phyloP scores from a whole-genome alignment of 2,113 vertebrate genomes.

The Tenrec ecaudatus region DNA sequence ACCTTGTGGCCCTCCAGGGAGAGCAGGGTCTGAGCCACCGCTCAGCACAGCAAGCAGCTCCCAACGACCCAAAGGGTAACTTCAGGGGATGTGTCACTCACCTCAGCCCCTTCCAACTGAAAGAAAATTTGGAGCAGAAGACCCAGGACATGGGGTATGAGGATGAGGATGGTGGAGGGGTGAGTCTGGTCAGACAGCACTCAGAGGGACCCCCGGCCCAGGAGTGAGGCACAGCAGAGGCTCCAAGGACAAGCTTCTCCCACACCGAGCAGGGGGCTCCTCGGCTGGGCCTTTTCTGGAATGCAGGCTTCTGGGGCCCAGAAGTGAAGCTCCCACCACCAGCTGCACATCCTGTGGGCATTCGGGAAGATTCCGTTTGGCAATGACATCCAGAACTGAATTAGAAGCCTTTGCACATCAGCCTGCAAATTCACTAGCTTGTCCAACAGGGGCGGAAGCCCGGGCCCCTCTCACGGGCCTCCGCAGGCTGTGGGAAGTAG shows the following conservation, averaged over 20 bases:
- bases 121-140: too few species aligned
- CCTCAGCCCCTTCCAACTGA: background rate
- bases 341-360: background rate
- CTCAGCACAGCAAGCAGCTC: background rate
- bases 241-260: background rate
- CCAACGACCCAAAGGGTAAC: background rate
- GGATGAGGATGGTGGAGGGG: too few species aligned
- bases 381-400: background rate
- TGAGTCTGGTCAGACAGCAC: too few species aligned
- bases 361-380: background rate
- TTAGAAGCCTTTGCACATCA: background rate
- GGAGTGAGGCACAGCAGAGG: background rate
- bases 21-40: too few species aligned
- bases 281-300: background rate
- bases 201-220: background rate
- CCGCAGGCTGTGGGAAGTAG: background rate
- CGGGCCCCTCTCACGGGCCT: background rate
- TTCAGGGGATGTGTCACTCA: accelerated
- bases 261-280: background rate
- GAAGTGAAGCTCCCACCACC: background rate
- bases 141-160: too few species aligned
- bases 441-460: background rate
- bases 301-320: background rate
- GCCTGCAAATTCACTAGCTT: background rate
- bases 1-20: background rate